Base-by-base conservation (phyloP, 2,113 vertebrate species). In the Columba janthina region DNA sequence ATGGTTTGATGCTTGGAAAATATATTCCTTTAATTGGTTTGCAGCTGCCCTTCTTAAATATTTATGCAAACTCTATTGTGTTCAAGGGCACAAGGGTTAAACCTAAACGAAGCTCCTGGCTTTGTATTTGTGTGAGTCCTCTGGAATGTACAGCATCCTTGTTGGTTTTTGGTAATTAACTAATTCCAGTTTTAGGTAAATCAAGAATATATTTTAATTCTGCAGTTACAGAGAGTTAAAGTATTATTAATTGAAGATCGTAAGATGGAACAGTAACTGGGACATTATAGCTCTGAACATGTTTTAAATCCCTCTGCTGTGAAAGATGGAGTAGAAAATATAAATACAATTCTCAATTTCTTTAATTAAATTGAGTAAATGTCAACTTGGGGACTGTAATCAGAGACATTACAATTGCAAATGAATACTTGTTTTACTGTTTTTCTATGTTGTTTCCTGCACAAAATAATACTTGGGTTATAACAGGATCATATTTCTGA, bases 11-110 rank as follows among this genome's bases (percentile, higher is more conserved):
- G 81, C 74, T 91, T 73, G 89, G 84, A 92, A 94, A 95, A 94
- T 66, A 89, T 36, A 91, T 87, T 96, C 84, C 77, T 92, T 85
- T 95, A 95, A 96, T 70, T 95, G 95, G 89, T 71, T 65, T 64
- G 76, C 8, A 8, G 46, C 56, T 84, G 71, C 60, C 64, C 60
- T 86, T 87, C 67, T 94, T 67, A 95, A 96, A 90, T 92, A 91
- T 90, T 96, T 96, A 94, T 79, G 60, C 82, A 94, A 92, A 94
- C 81, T 86, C 84, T n/a, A 29, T 42, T 89, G 74, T 91, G 40
- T 74, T 84, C 73, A 94, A 92, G 81, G 80, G 66, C 66, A 87
- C 25, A 65, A 42, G 42, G 87, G 81, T 91, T 88, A 95, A 95
- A 85, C 11, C 28, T 40, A 75, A 89, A 82, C 20, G 50, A 93